Conservation (phyloP, 2,113 vertebrate genomes). For the Dascyllus trimaculatus region DNA sequence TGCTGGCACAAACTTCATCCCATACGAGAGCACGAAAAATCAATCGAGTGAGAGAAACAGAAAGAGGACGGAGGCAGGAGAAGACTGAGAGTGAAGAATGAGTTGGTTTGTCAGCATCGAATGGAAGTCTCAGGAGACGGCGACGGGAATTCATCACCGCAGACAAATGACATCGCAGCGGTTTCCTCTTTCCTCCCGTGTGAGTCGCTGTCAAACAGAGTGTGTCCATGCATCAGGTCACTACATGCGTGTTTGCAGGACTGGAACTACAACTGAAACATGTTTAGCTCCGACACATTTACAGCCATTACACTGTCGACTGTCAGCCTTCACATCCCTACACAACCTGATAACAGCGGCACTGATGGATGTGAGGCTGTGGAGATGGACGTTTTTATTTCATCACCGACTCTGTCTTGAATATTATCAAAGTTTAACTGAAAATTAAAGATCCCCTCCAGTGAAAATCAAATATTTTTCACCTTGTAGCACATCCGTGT, state of each 20-base stretch:
- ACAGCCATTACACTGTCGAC: constrained; percentile 32
- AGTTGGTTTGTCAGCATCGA: constrained; percentile 79
- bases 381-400: neutral
- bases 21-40: constrained; percentile 56
- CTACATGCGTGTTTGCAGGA: neutral
- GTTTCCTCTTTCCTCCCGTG: constrained; percentile 35
- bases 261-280: neutral
- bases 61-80: constrained; percentile 22
- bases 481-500: no score
- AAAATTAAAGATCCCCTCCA: no score
- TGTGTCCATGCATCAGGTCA: constrained; percentile 17
- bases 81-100: constrained; percentile 75
- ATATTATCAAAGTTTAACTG: no score
- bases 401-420: neutral
- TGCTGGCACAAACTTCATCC: no score
- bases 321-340: neutral
- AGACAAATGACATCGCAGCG: constrained; percentile 78
- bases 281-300: neutral
- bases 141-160: constrained; percentile 79
- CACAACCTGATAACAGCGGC: neutral
- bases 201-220: constrained; percentile 21
- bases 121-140: constrained; percentile 75
- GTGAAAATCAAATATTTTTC: no score
- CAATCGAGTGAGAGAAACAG: constrained; percentile 46
- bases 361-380: no score